Evolutionary conservation across 2,113 vertebrate species (phyloP), one percentile per base, ranked within the genome.

Genomic region (Pluvialis apricaria): DNA sequence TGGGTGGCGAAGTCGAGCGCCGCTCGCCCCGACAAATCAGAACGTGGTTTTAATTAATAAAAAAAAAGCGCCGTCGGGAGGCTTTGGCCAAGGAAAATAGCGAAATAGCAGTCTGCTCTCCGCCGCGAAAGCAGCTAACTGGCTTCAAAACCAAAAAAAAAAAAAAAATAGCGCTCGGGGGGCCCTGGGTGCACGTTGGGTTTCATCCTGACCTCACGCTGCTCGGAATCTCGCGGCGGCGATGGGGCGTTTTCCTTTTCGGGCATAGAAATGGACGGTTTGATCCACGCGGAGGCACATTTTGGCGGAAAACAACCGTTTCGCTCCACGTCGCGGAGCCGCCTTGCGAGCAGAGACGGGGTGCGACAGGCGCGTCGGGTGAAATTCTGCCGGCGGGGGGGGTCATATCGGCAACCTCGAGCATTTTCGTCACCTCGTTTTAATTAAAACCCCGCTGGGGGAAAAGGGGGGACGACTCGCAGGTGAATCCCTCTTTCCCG

Each of bases 331-430:
- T 72, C 16, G 10, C 13, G 40, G 54, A 77, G 38, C 32, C 3
- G 8, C 68, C 13, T 49, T n/a, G 21, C 0, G 8, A 45, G 81
- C 7, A 19, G 75, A 40, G 40, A 4, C 1, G 18, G 49, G 31
- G n/a, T 2, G 34, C n/a, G 7, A 55, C 42, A 2, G 0, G 7
- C 6, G 1, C 15, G 29, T 34, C 3, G 1, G 1, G 32, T 26
- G 38, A 47, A 47, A 47, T 62, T 28, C 31, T 40, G 72, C 44
- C 15, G n/a, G 34, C 25, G 2, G 4, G 25, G 42, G 2, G 4
- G 25, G 42, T 11, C 6, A 13, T 38, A 22, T 0, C 38, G 5
- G 11, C 58, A 47, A 29, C 0, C 0, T n/a, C n/a, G n/a, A 32
- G n/a, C 22, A 0, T 38, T 68, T 85, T 62, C 34, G 68, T 72